Percentiles rank a stretch among this genome's conserved stretches.
These are phyloP conservation scores for Cygnus atratus DNA, from an alignment of 2,113 vertebrate genomes.

Conservation along the genomic window DNA sequence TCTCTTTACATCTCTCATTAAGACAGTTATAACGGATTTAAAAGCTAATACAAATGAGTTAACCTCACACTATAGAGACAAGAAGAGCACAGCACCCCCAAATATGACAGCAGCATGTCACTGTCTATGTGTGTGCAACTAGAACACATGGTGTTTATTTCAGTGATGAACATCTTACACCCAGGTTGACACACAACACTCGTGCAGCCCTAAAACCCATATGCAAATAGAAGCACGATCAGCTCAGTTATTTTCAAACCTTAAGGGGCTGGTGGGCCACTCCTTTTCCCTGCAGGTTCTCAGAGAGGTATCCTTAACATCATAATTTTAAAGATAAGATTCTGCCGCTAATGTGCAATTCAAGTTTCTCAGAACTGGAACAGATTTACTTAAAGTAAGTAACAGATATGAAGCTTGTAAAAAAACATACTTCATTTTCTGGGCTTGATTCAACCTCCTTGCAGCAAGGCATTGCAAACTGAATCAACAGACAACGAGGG, in stretches of 20 bases:
- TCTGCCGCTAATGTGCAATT: neutral
- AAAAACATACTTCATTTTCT: neutral
- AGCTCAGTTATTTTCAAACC: neutral
- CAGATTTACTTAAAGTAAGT: neutral
- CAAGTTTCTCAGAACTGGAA: neutral
- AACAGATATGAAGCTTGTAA: neutral
- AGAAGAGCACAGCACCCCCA: neutral
- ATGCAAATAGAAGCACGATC: neutral
- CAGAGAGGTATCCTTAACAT: neutral
- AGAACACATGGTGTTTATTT: rapidly evolving
- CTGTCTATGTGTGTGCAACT: neutral
- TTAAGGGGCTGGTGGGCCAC: neutral
- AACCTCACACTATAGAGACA: neutral
- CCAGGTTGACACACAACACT: neutral
- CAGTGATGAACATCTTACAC: neutral
- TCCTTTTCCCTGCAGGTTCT: neutral
- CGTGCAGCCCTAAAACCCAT: neutral
- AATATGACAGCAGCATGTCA: rapidly evolving
- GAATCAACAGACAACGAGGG: neutral
- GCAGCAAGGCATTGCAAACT: neutral
- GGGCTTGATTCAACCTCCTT: neutral
- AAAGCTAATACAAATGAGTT: neutral
- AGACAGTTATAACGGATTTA: neutral
- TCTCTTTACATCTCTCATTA: neutral
- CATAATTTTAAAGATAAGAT: neutral